These are phyloP conservation scores for Lasioglossum oenotherae DNA, from an alignment of 2,888 invertebrate genomes.

Conservation along the genomic window DNA sequence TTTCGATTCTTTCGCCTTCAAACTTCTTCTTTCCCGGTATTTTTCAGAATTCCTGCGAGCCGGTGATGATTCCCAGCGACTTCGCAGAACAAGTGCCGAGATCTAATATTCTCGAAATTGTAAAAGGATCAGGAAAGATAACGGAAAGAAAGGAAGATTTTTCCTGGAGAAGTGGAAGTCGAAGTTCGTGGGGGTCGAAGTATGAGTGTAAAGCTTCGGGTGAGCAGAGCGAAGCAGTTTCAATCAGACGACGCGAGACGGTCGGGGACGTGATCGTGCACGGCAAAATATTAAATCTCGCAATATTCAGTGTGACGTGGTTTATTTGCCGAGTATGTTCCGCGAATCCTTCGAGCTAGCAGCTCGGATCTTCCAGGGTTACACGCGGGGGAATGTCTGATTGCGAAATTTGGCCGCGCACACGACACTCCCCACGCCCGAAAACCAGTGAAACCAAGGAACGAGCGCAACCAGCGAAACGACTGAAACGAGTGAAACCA, in stretches of 20 bases:
- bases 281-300: slow-evolving; percentile 27
- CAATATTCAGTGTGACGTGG: slow-evolving; percentile 25
- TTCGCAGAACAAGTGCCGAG: neutral
- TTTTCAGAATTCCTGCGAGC: neutral
- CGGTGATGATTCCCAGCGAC: neutral
- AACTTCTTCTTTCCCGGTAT: neutral
- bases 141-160: neutral
- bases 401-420: slow-evolving; percentile 55
- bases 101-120: neutral
- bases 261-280: neutral
- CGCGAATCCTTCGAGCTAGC: slow-evolving; percentile 22
- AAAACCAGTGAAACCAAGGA: neutral
- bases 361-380: slow-evolving; percentile 37
- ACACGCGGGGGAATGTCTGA: slow-evolving; percentile 41
- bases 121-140: neutral
- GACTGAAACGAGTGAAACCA: slow-evolving; percentile 26
- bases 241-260: slow-evolving; percentile 8
- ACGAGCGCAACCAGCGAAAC: neutral
- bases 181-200: neutral
- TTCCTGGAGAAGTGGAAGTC: neutral
- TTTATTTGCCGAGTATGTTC: slow-evolving; percentile 45
- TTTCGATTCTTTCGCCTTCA: neutral
- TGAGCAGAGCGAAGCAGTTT: neutral
- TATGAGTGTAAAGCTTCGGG: neutral
- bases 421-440: neutral